Evolutionary conservation across 1,140 invertebrate species (phyloP).

Genomic region (Pentalonia nigronervosa): DNA sequence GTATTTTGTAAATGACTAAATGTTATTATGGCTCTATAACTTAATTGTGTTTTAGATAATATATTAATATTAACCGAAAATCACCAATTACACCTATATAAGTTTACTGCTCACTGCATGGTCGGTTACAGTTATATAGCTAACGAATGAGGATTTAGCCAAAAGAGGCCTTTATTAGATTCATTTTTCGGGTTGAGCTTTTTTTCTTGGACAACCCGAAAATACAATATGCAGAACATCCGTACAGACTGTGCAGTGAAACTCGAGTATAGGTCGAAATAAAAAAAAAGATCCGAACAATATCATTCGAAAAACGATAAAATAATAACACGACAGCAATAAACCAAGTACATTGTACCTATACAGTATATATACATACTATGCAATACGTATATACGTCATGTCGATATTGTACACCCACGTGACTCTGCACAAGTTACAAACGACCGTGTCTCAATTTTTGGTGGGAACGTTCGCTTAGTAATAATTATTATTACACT

Average conservation of each 20-base stretch:
- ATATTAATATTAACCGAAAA: background rate
- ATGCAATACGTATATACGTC: background rate
- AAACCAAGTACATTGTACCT: background rate
- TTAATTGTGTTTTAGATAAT: background rate
- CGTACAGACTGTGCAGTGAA: too few species aligned
- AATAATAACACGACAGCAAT: background rate
- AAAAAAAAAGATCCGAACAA: background rate
- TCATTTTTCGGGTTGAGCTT: background rate
- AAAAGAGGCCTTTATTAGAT: background rate
- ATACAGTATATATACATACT: background rate
- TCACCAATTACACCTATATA: background rate
- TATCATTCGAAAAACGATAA: slow-evolving; percentile 11
- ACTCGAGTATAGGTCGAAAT: background rate
- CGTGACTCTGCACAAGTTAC: background rate
- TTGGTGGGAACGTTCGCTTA: background rate
- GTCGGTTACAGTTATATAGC: background rate
- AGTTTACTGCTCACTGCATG: too few species aligned
- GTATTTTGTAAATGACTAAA: too few species aligned
- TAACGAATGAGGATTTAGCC: background rate
- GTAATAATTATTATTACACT: background rate
- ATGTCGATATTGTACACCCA: background rate
- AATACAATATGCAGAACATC: background rate
- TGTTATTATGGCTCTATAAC: background rate
- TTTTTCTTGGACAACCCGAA: background rate
- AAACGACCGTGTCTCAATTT: background rate